These are phyloP conservation scores for Clarias fuscus DNA, from an alignment of 2,797 vertebrate genomes.

Conservation along the genomic window DNA sequence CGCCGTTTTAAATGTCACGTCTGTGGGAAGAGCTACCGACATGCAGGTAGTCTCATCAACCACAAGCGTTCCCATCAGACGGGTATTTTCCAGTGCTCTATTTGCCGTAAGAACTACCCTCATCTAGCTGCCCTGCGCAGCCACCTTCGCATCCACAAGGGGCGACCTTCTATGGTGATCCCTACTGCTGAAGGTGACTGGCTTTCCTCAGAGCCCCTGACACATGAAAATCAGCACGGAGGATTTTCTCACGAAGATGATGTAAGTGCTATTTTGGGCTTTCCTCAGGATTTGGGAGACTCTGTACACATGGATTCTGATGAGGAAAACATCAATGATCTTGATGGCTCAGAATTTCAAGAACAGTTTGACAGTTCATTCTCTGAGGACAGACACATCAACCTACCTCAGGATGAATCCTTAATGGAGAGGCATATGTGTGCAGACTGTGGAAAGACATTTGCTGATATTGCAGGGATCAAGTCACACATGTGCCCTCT, in stretches of 20 bases:
- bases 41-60: slow-evolving; percentile 89
- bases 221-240: slow-evolving; percentile 68
- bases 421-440: slow-evolving; percentile 80
- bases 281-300: slow-evolving; percentile 59
- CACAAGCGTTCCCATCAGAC: slow-evolving; percentile 91
- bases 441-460: slow-evolving; percentile 78
- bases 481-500: slow-evolving; percentile 74
- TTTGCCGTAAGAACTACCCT: slow-evolving; percentile 85
- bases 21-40: slow-evolving; percentile 87
- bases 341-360: slow-evolving; percentile 55
- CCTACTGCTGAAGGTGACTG: slow-evolving; percentile 70
- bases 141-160: slow-evolving; percentile 87
- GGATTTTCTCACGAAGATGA: slow-evolving; percentile 62
- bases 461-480: slow-evolving; percentile 76
- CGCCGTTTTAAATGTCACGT: slow-evolving; percentile 84
- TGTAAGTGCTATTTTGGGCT: slow-evolving; percentile 47
- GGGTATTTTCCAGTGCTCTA: slow-evolving; percentile 84
- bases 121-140: slow-evolving; percentile 86
- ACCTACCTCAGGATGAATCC: slow-evolving; percentile 72
- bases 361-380: slow-evolving; percentile 68
- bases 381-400: slow-evolving; percentile 61
- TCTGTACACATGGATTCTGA: slow-evolving; percentile 46
- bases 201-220: slow-evolving; percentile 76
- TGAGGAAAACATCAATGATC: slow-evolving; percentile 53
- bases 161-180: slow-evolving; percentile 65